phyloP scores from a whole-genome alignment of 2,113 vertebrate genomes.

The Poeciliopsis retropinna region DNA sequence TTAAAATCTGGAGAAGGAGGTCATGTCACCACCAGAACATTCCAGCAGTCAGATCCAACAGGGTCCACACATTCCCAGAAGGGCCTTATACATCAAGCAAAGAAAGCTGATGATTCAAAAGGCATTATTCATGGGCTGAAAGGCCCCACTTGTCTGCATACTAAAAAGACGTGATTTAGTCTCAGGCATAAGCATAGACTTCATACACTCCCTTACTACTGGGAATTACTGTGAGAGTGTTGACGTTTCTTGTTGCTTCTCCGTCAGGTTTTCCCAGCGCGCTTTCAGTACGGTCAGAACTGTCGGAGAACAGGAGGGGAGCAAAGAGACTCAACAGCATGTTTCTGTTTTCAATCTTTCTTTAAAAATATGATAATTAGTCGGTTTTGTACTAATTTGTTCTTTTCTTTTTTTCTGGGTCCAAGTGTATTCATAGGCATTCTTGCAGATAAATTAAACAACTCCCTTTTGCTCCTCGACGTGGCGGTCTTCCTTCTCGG shows the following conservation, averaged over 20 bases:
- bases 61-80: background rate
- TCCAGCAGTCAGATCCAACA: background rate
- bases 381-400: too few species aligned
- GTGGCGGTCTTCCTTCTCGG: too few species aligned
- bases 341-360: background rate
- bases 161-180: constrained; percentile 1
- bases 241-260: background rate
- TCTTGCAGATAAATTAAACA: too few species aligned
- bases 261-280: background rate
- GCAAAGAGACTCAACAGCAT: background rate
- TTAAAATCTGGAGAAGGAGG: background rate
- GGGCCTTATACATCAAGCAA: background rate
- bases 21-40: background rate
- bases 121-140: background rate
- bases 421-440: too few species aligned
- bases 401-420: too few species aligned
- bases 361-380: too few species aligned
- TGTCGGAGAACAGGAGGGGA: background rate
- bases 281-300: background rate
- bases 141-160: background rate
- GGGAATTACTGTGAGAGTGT: background rate
- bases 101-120: background rate
- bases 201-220: background rate
- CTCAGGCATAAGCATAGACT: background rate
- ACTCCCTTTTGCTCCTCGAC: too few species aligned